Base-by-base conservation (phyloP, 2,113 vertebrate genomes). In the Sclerurus mexicanus region DNA sequence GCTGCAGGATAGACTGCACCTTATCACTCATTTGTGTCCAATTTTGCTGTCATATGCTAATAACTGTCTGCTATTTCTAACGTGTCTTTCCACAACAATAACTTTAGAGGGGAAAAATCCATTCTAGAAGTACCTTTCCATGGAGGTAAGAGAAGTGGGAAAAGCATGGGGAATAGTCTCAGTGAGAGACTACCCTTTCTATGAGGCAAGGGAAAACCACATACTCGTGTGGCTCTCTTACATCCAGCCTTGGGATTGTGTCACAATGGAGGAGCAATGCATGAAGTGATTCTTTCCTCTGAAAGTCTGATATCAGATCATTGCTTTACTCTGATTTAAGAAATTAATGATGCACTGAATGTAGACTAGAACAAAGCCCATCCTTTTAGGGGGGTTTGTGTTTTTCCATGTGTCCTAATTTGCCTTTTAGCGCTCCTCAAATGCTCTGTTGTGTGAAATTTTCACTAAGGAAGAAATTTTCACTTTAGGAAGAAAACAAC, bases 181-280 rank as follows among this genome's bases (percentile, higher is more conserved):
- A 64, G 3, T 47, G 39, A 67, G 35, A n/a, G n/a, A n/a, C 44
- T 52, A 35, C 15, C 4, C 4, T 74, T 88, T 37, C 39, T 24
- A 10, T 7, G 20, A 69, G n/a, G 3, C 20, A 86, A 40, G 9
- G 12, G 33, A 56, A 62, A 90, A n/a, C 8, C 27, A 12, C 25
- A 4, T 24, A 9, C 18, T 50, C 0, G 0, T 62, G 56, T 31
- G 14, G 13, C 9, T 67, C 5, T 1, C 22, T 75, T 23, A 18
- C 2, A 3, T 7, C 4, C 16, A 66, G 10, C 53, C 27, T 50
- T 50, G 25, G 9, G 4, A 8, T 55, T 44, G 14, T 19, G 64
- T 42, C 79, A 24, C 40, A 42, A 15, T 42, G 63, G 14, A 77
- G 56, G 25, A 69, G 72, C 18, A 56, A 71, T 27, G 30, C 23